These are phyloP conservation scores for Paragorgia papillata DNA, from an alignment of 92 coral and sea anemone species.

Conservation along the genomic window DNA sequence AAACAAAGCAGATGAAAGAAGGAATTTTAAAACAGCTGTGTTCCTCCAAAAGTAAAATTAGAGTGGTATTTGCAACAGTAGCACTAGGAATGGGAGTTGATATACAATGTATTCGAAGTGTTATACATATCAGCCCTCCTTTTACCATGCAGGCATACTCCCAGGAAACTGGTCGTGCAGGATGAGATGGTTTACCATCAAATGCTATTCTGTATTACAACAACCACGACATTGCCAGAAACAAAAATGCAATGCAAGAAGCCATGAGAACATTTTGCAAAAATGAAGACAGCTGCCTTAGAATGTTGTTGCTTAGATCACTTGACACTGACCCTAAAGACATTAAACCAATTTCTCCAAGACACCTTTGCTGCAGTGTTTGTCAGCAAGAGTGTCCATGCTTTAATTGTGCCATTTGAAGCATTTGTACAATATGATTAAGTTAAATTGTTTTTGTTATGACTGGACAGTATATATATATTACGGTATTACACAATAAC, in stretches of 20 bases:
- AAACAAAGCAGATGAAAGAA: constrained; percentile 55
- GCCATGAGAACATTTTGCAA: neutral
- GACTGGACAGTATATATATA: too few species aligned
- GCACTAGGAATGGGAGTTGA: constrained; percentile 75
- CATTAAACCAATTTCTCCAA: constrained; percentile 1
- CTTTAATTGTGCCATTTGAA: neutral
- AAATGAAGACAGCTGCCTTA: neutral
- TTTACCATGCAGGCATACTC: constrained; percentile 53
- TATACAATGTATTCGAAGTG: neutral
- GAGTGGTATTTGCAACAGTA: constrained; percentile 65
- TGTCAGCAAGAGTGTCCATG: constrained; percentile 8
- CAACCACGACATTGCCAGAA: constrained; percentile 54
- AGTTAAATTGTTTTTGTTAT: too few species aligned
- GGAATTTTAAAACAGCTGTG: constrained; percentile 47
- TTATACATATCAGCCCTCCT: constrained; percentile 61
- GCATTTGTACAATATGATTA: too few species aligned
- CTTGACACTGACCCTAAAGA: constrained; percentile 7
- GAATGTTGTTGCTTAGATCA: constrained; percentile 2
- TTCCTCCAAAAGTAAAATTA: constrained; percentile 23
- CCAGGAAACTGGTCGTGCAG: constrained; percentile 66
- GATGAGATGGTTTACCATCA: constrained; percentile 53
- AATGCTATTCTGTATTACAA: constrained; percentile 40
- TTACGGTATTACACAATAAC: too few species aligned
- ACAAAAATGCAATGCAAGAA: constrained; percentile 5
- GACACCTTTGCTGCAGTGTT: constrained; percentile 28